phyloP scores from a whole-genome alignment of 2,113 vertebrate species.

The Amphilophus citrinellus region DNA sequence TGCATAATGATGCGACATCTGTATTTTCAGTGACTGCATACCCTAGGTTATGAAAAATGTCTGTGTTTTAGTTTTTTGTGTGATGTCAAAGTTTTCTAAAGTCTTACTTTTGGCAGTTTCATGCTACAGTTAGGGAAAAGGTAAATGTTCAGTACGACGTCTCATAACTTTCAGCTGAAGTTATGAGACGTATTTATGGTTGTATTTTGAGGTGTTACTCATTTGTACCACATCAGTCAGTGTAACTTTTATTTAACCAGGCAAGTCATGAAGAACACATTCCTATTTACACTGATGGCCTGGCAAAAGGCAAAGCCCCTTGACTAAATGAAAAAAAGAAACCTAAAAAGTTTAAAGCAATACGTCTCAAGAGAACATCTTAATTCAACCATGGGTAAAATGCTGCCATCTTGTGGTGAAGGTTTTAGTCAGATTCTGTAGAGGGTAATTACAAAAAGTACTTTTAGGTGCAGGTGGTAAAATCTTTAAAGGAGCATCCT shows the following conservation, averaged over 20 bases:
- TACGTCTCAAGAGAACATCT: background rate
- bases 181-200: background rate
- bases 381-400: background rate
- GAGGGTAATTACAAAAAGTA: background rate
- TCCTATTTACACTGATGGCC: background rate
- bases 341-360: background rate
- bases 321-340: background rate
- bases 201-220: background rate
- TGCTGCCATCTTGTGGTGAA: background rate
- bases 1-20: background rate
- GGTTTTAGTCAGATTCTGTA: background rate
- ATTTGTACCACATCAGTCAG: background rate
- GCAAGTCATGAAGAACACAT: background rate
- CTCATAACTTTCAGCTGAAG: background rate
- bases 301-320: background rate
- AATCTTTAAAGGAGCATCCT: background rate
- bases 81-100: constrained; percentile 1
- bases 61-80: background rate
- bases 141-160: background rate
- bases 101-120: background rate
- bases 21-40: background rate
- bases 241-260: background rate
- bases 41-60: background rate
- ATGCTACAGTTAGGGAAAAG: background rate
- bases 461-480: background rate